Percentiles rank a stretch among this genome's conserved stretches.
Conservation (phyloP, 37 sponge, comb jelly and placozoan species). For the Aplysina aerophoba region DNA sequence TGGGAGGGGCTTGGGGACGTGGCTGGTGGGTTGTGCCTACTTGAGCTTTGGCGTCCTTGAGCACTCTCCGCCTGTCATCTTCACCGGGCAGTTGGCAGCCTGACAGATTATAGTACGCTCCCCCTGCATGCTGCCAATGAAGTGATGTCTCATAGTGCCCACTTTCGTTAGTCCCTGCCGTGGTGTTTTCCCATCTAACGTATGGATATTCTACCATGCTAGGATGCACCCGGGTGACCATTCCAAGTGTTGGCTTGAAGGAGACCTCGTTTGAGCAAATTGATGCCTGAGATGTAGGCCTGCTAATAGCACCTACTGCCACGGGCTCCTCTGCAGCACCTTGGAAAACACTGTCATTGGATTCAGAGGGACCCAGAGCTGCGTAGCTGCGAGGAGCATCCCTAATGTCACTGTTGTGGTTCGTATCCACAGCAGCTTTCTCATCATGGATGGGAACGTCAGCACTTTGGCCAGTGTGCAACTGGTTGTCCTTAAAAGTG, state of each 20-base stretch:
- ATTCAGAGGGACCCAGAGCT: slow-evolving; percentile 17
- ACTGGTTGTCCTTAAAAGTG: too few species aligned
- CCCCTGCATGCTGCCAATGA: too few species aligned
- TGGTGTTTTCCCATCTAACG: not conserved
- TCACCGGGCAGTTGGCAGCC: not conserved
- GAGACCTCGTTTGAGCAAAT: not conserved
- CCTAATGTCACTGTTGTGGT: not conserved
- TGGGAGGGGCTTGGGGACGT: not conserved
- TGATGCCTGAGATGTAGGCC: slow-evolving; percentile 12
- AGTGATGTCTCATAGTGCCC: too few species aligned
- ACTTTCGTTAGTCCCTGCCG: too few species aligned
- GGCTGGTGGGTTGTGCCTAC: not conserved
- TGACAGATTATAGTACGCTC: not conserved
- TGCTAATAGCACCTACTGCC: not conserved
- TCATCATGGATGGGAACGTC: not conserved
- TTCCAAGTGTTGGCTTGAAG: not conserved
- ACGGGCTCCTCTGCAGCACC: not conserved
- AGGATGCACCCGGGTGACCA: slow-evolving; percentile 23
- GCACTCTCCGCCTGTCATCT: not conserved
- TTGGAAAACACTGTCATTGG: not conserved
- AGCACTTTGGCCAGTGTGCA: too few species aligned
- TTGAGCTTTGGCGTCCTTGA: not conserved
- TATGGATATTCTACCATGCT: slow-evolving; percentile 15
- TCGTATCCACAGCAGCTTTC: not conserved
- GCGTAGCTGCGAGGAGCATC: not conserved